Evolutionary conservation across 2,113 vertebrate genomes (phyloP), one percentile per base, ranked within the genome.

Genomic region (Lepidothrix coronata): DNA sequence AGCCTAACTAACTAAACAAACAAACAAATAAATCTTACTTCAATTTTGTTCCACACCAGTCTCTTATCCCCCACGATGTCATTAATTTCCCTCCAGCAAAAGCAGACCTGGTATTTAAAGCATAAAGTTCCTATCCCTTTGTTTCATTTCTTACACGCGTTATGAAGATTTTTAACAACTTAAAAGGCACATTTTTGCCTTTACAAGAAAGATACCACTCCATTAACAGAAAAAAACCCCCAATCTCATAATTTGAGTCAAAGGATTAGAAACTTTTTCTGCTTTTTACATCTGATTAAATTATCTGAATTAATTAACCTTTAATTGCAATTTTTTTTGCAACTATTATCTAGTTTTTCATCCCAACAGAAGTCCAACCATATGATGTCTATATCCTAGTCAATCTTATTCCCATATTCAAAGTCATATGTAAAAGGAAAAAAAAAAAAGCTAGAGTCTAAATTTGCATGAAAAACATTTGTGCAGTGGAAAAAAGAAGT

Each of bases 291-390:
- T 85, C 55, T 51, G 35, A 95, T 89, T 57, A 94, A 87, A 74
- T 87, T 65, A 95, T 77, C 51, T 74, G 79, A 95, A 95, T 97
- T 88, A 91, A 94, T 94, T 95, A 96, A 91, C 79, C 72, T 95
- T 95, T 92, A 96, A 92, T 76, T 67, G 43, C 23, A 88, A 74
- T 94, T 93, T 27, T 51, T 51, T 51, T 27, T 51, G 83, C 79
- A 80, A 59, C 61, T 71, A 86, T 84, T 93, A 93, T 77, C 46
- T 81, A 63, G 57, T 71, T 92, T 57, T 87, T 44, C 65, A 84
- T 77, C 73, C 80, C 52, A 89, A 78, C 83, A 95, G 85, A 96
- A 97, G 94, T 75, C 48, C 65, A n/a, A 81, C 91, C 91, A 91
- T 95, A 93, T 93, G 92, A 95, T 44, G 73, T 84, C 80, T 94